Base-by-base conservation (phyloP, 2,888 invertebrate species). In the Agriopis leucophaearia region DNA sequence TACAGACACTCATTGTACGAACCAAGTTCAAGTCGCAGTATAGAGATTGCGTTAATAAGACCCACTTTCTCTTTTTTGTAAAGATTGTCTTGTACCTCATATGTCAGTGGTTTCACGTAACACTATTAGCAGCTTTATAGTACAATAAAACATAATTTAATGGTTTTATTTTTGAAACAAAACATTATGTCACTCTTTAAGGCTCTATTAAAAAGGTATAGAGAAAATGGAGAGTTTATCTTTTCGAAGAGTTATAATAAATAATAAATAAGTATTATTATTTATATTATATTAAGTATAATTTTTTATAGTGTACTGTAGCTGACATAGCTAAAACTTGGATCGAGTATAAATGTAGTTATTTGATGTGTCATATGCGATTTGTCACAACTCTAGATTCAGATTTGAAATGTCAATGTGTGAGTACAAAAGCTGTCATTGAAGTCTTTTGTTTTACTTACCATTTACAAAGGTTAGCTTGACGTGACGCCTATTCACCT, bases 1-100 rank as follows among this genome's bases (percentile, higher is more conserved):
- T 15, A 27, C 51, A 47, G 10, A 38, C 48, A 48, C 27, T n/a
- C 45, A 18, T 45, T 13, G 4, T 8, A 54, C 35, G 42, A 69
- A 48, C 51, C 59, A 69, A 69, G 66, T 71, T 66, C 59, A 69
- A 69, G 55, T 68, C 50, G 15, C 57, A 66, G 61, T 48, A 44
- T 60, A 70, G 47, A 64, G 63, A 78, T 78, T 77, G 78, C 76
- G 77, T 71, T 82, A 80, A 77, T 78, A 79, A 83, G 78, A 70
- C 73, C 76, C 69, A 83, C 85, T 87, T 87, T 87, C 75, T 72
- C 72, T 74, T 75, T 72, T 72, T 71, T 70, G 57, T 69, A 58
- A 45, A 64, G 58, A 63, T 35, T 64, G 58, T 72, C 56, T 70
- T 54, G 57, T 62, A 48, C 65, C 65, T 57, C 68, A 67, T 70